Base-by-base conservation (phyloP, 2,888 invertebrate genomes). In the Eubasilissa splendida region DNA sequence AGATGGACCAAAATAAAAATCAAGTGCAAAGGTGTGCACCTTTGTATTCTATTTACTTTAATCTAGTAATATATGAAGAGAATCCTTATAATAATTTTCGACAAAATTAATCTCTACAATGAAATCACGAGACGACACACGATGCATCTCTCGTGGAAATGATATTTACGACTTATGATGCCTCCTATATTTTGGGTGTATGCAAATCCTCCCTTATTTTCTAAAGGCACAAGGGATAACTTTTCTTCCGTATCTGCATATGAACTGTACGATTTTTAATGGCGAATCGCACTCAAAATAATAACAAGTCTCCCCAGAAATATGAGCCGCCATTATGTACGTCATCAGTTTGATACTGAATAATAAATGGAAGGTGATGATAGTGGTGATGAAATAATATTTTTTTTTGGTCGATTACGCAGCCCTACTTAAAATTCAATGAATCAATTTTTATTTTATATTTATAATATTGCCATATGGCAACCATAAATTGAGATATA, bases 141-240 rank as follows among this genome's bases (percentile, higher is more conserved):
- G 9, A 52, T 70, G 71, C 63, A 59, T 77, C 78, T 80, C 82
- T 82, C 80, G 78, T 80, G 76, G 82, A 82, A 83, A 83, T 84
- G 78, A 53, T 82, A 84, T 42, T 42, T 42, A 42, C 42, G 42
- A 70, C 80, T 80, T 83, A 76, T 77, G 84, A 84, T 84, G 83
- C 80, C 82, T 82, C 82, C 82, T 83, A 76, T 79, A 78, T 78
- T 79, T 80, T 68, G 74, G 63, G 75, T 80, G 58, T 70, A n/a
- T 31, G 58, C 56, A 71, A 50, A 53, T 77, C 74, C 52, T 73
- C 73, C 73, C 78, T 76, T 59, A 82, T 71, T 78, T 59, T 75
- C 54, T 66, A 73, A 65, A 66, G 80, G 66, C 77, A 73, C 52
- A 76, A 78, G 82, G 82, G 82, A 80, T 80, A 82, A 80, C 80